Conservation (phyloP, 2,113 vertebrate species). For the Clupea harengus region DNA sequence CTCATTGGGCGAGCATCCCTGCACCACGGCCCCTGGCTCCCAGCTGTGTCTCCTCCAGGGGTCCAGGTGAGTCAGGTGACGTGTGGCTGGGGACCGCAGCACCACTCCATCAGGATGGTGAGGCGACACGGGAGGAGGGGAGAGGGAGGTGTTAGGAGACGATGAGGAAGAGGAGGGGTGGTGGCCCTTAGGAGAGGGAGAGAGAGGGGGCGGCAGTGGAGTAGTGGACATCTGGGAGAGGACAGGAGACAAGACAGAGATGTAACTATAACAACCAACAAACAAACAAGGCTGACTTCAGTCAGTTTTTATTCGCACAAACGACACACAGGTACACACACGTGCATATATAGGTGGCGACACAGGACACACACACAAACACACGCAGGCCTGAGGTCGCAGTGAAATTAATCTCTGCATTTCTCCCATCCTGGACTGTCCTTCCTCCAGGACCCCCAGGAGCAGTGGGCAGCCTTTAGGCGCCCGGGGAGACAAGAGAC, state of each 20-base stretch:
- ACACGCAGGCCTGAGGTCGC: too few species aligned
- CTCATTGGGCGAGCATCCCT: constrained; percentile 44
- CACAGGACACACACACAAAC: too few species aligned
- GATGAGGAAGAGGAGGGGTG: background rate
- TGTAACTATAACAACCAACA: background rate
- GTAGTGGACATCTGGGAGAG: constrained; percentile 41
- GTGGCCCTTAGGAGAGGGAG: background rate
- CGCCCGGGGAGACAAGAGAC: too few species aligned
- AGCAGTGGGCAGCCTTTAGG: too few species aligned
- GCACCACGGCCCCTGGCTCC: constrained; percentile 70
- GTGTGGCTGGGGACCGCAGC: constrained; percentile 36
- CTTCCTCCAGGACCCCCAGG: too few species aligned
- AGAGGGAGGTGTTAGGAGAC: background rate
- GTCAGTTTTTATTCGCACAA: too few species aligned
- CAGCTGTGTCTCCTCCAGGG: constrained; percentile 79
- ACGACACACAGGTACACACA: too few species aligned
- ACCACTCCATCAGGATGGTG: constrained; percentile 42
- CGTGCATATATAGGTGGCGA: too few species aligned
- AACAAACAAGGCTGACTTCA: too few species aligned
- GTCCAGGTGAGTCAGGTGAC: constrained; percentile 49
- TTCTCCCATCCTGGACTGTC: too few species aligned
- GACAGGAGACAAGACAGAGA: background rate
- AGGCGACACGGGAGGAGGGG: background rate
- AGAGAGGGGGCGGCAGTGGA: constrained; percentile 28
- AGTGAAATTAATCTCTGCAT: too few species aligned